These are phyloP conservation scores for Onychomys leucogaster DNA, from an alignment of 2,797 vertebrate species.

Conservation along the genomic window DNA sequence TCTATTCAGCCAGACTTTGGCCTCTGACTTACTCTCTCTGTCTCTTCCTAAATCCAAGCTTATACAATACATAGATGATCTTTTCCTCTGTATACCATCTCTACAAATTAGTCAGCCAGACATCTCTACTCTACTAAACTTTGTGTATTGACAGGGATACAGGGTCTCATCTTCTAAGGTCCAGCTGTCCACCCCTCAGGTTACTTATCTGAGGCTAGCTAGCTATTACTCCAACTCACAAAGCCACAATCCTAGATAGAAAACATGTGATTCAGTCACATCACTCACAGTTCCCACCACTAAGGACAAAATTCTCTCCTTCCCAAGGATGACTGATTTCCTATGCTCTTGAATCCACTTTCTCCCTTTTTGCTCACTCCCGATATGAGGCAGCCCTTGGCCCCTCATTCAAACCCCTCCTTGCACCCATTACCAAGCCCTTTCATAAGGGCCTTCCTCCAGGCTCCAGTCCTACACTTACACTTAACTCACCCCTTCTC, in stretches of 20 bases:
- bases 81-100: background rate
- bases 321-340: background rate
- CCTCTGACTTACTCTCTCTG: background rate
- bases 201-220: background rate
- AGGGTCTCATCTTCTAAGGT: background rate
- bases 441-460: background rate
- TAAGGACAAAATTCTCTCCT: background rate
- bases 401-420: background rate
- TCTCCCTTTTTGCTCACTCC: background rate
- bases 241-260: background rate
- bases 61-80: background rate
- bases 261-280: background rate
- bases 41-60: background rate
- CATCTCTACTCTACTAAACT: background rate
- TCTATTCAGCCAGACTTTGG: background rate
- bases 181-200: background rate
- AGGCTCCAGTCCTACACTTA: background rate
- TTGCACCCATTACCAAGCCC: background rate
- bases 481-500: no score
- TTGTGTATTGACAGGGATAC: background rate
- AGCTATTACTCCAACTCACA: background rate
- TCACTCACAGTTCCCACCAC: background rate
- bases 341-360: background rate
- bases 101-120: background rate
- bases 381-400: background rate